Evolutionary conservation across 2,797 vertebrate species (phyloP), one percentile per base, ranked within the genome.

Genomic region (Spea hammondii): DNA sequence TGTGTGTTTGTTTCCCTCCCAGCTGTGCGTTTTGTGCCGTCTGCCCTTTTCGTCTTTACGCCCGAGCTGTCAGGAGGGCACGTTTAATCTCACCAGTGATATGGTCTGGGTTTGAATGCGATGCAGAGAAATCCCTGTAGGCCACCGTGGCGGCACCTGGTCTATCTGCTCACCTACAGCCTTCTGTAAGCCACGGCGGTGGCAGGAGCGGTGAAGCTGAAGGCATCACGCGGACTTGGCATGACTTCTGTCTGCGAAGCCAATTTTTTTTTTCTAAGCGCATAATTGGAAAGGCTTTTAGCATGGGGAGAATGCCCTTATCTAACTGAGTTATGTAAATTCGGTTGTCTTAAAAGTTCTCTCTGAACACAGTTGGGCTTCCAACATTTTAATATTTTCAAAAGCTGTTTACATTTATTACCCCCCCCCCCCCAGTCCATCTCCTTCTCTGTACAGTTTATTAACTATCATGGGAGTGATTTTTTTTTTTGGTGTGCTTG

Each of bases 311-410:
- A 74, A 50, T 83, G 79, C 84, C 83, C 77, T 83, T 87, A 73
- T 68, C 86, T 82, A 85, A 88, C 86, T 86, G 45, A 86, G 83
- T 86, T 84, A 80, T 86, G 84, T 83, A 87, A 83, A 87, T 86
- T 87, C 64, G 32, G 71, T 48, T 75, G 76, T 59, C 76, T 82
- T 70, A 69, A 77, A 84, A 75, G 70, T 73, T 82, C 74, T 82
- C 82, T 83, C 45, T 75, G 51, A 74, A 76, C 72, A 62, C 60
- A 74, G 79, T 83, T 71, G 83, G 85, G 17, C 49, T 45, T 51
- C 64, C 60, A 32, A 32, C 9, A 46, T 72, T 50, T 13, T 62
- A 73, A 53, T 77, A 69, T 49, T 60, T 46, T 14, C 59, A 47
- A 74, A 74, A 59, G 71, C 48, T 1, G 11, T 50, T 62, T 17